phyloP scores from a whole-genome alignment of 2,888 invertebrate genomes.

The Pollenia labialis region DNA sequence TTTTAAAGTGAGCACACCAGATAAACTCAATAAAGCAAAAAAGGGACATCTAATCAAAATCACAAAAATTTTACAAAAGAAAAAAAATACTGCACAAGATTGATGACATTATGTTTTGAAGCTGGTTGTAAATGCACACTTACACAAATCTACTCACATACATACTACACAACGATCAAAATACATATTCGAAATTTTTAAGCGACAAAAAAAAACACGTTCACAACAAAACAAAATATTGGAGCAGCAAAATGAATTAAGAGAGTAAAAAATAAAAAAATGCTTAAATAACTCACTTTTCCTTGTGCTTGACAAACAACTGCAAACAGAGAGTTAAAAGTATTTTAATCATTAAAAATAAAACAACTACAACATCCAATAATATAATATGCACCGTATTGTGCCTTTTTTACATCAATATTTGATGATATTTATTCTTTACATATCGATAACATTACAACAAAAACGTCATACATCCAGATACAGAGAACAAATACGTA shows the following conservation, averaged over 20 bases:
- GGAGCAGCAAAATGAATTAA: slow-evolving; percentile 11
- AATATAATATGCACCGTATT: background rate
- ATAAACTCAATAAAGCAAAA: slow-evolving; percentile 53
- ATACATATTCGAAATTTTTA: slow-evolving; percentile 14
- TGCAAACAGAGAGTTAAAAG: slow-evolving; percentile 50
- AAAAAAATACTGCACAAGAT: slow-evolving; percentile 48
- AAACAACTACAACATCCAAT: background rate
- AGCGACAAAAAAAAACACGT: background rate
- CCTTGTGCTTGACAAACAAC: slow-evolving; percentile 53
- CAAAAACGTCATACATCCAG: slow-evolving; percentile 9
- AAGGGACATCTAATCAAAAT: slow-evolving; percentile 66
- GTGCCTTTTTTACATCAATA: slow-evolving; percentile 33
- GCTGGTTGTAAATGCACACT: slow-evolving; percentile 7
- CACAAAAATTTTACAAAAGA: slow-evolving; percentile 41
- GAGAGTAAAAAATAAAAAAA: background rate
- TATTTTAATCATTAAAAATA: slow-evolving; percentile 6
- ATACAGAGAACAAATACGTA: background rate
- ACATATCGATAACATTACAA: slow-evolving; percentile 63
- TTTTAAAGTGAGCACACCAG: slow-evolving; percentile 69
- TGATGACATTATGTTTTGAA: slow-evolving; percentile 48
- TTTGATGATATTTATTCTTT: slow-evolving; percentile 48
- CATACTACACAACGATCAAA: background rate
- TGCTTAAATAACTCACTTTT: slow-evolving; percentile 40
- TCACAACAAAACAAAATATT: slow-evolving; percentile 40
- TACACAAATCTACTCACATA: background rate